phyloP scores from a whole-genome alignment of 1,140 invertebrate species.

The Ips typographus region DNA sequence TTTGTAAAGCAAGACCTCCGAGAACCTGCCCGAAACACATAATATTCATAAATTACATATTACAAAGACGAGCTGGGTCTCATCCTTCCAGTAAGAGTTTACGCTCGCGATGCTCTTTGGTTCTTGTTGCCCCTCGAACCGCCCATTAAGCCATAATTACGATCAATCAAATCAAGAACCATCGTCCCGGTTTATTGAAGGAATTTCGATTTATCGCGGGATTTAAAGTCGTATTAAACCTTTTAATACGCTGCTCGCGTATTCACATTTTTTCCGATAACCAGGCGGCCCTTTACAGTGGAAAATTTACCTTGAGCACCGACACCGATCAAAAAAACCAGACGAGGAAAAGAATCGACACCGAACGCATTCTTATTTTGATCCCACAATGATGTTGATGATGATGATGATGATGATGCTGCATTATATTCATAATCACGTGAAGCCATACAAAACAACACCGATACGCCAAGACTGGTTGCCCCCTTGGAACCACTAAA shows the following conservation, averaged over 20 bases:
- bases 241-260: neutral
- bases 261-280: slow-evolving; percentile 10
- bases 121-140: neutral
- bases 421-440: slow-evolving; percentile 16
- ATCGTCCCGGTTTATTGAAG: neutral
- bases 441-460: slow-evolving; percentile 1
- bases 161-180: neutral
- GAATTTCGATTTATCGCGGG: slow-evolving; percentile 1
- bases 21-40: neutral
- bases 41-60: slow-evolving; percentile 3
- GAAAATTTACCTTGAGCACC: slow-evolving; percentile 10
- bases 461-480: slow-evolving; percentile 6
- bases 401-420: slow-evolving; percentile 21
- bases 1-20: slow-evolving; percentile 3
- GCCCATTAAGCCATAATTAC: neutral
- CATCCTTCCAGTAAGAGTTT: neutral
- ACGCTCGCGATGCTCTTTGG: neutral
- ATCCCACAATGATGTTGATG: slow-evolving; percentile 18
- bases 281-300: slow-evolving; percentile 7
- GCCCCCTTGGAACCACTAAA: neutral
- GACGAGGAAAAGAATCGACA: slow-evolving; percentile 1
- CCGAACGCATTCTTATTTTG: slow-evolving; percentile 20
- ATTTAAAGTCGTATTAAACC: slow-evolving; percentile 17
- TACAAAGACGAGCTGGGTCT: slow-evolving; percentile 1
- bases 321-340: slow-evolving; percentile 11